phyloP scores from a whole-genome alignment of 2,797 vertebrate species.

The Tolypeutes matacus region DNA sequence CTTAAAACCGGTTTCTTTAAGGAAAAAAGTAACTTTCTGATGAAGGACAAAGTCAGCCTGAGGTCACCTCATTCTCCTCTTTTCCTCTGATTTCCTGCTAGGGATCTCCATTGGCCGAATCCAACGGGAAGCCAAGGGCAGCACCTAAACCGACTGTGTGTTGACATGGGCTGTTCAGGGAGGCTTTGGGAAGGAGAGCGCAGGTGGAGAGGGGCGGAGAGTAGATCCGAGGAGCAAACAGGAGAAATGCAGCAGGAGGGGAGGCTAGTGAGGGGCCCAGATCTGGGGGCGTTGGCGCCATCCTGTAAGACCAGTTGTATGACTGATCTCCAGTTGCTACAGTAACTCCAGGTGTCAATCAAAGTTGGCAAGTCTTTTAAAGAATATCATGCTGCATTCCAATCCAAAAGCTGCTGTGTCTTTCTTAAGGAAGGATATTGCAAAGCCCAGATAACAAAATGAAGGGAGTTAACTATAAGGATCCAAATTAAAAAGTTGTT shows the following conservation, averaged over 20 bases:
- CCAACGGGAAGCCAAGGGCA: not conserved
- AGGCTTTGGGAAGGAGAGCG: not conserved
- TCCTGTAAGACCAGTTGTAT: accelerated
- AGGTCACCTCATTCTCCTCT: not conserved
- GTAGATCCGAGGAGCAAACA: not conserved
- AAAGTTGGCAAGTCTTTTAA: not conserved
- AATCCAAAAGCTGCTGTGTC: accelerated
- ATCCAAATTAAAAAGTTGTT: not conserved
- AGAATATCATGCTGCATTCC: accelerated
- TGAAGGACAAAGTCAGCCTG: not conserved
- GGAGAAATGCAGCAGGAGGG: not conserved
- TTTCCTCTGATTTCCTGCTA: not conserved
- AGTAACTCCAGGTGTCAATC: accelerated
- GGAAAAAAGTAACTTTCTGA: not conserved
- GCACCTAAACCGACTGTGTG: accelerated
- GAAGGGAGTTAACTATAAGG: not conserved
- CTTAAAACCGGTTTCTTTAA: not conserved
- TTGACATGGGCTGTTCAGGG: accelerated
- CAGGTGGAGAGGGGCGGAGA: not conserved
- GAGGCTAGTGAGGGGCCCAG: accelerated
- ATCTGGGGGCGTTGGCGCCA: not conserved
- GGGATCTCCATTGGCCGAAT: not conserved
- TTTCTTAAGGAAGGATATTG: not conserved
- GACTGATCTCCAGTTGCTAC: accelerated
- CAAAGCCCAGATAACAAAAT: not conserved